A percentile compares a stretch with the other conserved stretches of the same genome.
phyloP scores from a whole-genome alignment of 2,113 vertebrate genomes.

The Glaucomys volans region DNA sequence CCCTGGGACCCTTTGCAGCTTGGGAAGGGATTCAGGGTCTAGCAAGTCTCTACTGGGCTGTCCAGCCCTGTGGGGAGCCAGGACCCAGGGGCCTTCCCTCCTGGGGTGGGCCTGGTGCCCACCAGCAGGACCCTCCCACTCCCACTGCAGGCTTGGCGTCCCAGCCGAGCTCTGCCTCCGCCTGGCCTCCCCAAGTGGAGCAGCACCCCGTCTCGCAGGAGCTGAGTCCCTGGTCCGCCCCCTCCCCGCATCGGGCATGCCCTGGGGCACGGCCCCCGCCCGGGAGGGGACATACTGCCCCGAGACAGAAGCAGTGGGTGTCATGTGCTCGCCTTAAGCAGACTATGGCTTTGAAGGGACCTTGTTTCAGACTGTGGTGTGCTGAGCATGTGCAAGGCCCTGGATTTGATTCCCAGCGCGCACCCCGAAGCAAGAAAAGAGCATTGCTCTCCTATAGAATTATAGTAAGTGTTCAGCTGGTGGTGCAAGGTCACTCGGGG shows the following conservation, averaged over 20 bases:
- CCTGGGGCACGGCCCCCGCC: not conserved
- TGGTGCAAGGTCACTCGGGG: not conserved
- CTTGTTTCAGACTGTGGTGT: not conserved
- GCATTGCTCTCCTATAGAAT: not conserved
- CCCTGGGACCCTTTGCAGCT: not conserved
- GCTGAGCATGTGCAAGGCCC: not conserved
- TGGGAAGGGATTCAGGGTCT: not conserved
- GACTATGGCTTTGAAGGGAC: not conserved
- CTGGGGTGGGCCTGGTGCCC: not conserved
- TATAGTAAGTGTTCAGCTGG: fast-evolving
- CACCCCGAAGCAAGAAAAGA: not conserved
- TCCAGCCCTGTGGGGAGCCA: not conserved
- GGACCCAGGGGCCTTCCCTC: too few relatives aligned
- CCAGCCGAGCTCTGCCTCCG: not conserved
- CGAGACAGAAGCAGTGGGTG: too few relatives aligned
- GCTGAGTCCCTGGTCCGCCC: too few relatives aligned
- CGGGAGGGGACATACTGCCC: not conserved
- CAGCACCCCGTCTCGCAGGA: not conserved
- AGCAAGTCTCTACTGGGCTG: too few relatives aligned
- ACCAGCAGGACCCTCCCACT: not conserved
- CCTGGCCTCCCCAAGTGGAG: not conserved
- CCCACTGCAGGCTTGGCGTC: too few relatives aligned
- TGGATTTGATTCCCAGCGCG: not conserved
- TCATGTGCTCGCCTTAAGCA: not conserved
- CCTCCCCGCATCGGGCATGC: not conserved